Conservation (phyloP, 1,140 invertebrate genomes). For the Apis mellifera region Amel_HAv3.1 CM009938.2:3133001-3133500, state of each 20-base stretch:
- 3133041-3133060: constrained; percentile 76
- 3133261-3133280: constrained; percentile 79
- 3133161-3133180: constrained; percentile 35
- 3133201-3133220: constrained; percentile 58
- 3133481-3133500: constrained; percentile 52
- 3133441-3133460: constrained; percentile 40
- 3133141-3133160: constrained; percentile 12
- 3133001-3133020: constrained; percentile 77
- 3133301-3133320: constrained; percentile 28
- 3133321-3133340: constrained; percentile 17
- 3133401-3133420: constrained; percentile 15
- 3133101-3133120: background rate
- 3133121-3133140: constrained; percentile 27
- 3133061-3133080: constrained; percentile 48
- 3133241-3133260: constrained; percentile 57
- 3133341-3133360: constrained; percentile 2
- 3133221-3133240: constrained; percentile 44
- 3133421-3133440: constrained; percentile 35
- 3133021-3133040: constrained; percentile 77
- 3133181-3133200: constrained; percentile 51
- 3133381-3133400: constrained; percentile 27
- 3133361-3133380: background rate
- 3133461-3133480: constrained; percentile 18
- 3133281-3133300: constrained; percentile 75
- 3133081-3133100: constrained; percentile 19